These are phyloP conservation scores for Oxyura jamaicensis DNA, from an alignment of 2,113 vertebrate genomes.

Conservation along the genomic window DNA sequence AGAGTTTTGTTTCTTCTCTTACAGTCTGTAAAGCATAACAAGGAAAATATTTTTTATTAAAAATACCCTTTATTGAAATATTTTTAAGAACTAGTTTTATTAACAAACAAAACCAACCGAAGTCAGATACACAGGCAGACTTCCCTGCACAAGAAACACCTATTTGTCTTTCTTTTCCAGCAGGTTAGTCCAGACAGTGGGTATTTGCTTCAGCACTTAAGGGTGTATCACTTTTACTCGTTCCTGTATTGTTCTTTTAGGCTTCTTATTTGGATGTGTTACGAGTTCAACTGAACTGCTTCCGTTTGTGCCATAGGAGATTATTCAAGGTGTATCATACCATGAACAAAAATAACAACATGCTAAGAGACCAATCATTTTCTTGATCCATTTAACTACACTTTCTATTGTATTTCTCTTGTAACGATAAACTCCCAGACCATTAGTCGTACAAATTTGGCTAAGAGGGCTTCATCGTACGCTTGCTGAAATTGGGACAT, in stretches of 20 bases:
- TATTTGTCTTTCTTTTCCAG: not conserved
- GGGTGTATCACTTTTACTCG: not conserved
- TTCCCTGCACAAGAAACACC: too few species aligned
- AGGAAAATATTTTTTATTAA: not conserved
- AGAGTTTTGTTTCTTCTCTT: not conserved
- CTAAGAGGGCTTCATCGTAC: rapidly evolving
- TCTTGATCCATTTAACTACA: not conserved
- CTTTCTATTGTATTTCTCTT: not conserved
- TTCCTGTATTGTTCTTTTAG: not conserved
- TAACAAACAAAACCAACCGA: too few species aligned
- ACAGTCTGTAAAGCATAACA: not conserved
- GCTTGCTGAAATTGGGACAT: not conserved
- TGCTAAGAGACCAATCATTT: not conserved
- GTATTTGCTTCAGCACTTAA: not conserved
- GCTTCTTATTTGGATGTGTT: not conserved
- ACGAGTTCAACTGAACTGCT: not conserved
- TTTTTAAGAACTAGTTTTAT: too few species aligned
- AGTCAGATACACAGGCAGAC: too few species aligned
- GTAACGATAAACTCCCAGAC: not conserved
- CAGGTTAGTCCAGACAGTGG: not conserved
- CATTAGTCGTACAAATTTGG: not conserved
- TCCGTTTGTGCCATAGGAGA: not conserved
- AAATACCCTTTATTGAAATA: not conserved
- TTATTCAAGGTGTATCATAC: not conserved
- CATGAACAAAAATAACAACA: not conserved